Conservation (phyloP, 2,797 vertebrate species). For the Dallia pectoralis region DNA sequence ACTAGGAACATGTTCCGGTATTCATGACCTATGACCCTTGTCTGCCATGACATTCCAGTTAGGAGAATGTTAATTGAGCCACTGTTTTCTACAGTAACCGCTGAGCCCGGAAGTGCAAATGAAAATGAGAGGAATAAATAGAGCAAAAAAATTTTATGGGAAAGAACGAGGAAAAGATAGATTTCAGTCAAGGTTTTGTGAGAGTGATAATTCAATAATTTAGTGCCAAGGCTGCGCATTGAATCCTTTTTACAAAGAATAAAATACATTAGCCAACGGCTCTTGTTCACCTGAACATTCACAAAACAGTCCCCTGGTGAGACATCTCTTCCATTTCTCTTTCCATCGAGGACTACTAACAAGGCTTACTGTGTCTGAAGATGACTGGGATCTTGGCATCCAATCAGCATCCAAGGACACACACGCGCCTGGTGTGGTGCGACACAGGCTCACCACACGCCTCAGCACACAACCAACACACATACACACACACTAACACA, state of each 20-base stretch:
- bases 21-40: conserved; percentile 50
- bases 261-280: not conserved
- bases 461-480: not conserved
- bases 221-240: not conserved
- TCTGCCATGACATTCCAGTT: conserved; percentile 41
- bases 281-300: not conserved
- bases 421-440: not conserved
- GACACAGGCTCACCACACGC: not conserved
- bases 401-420: not conserved
- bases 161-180: not conserved
- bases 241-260: not conserved
- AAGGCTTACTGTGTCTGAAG: conserved; percentile 27
- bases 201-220: conserved; percentile 4
- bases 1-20: conserved; percentile 52
- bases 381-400: conserved; percentile 11
- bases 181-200: not conserved
- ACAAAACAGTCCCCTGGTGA: conserved; percentile 2
- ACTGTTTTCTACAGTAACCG: not conserved
- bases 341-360: conserved; percentile 25
- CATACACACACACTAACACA: not conserved
- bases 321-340: conserved; percentile 13
- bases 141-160: not conserved
- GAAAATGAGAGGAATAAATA: conserved; percentile 13
- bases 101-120: not conserved
- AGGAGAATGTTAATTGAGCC: conserved; percentile 60